phyloP scores from a whole-genome alignment of 1,140 invertebrate genomes.

The Cecropterus lyciades region DNA sequence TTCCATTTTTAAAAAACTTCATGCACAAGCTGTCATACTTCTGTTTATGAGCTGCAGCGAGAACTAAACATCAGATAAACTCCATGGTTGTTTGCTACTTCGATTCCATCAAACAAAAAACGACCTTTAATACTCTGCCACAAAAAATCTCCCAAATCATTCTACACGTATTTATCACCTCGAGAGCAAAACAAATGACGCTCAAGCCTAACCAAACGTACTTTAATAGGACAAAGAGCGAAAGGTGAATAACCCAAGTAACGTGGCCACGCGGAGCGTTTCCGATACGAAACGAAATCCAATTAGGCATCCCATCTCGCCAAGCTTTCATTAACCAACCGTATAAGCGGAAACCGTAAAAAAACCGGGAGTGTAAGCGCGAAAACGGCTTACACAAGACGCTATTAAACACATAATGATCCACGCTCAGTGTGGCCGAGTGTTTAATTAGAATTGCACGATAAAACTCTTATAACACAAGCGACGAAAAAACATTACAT shows the following conservation, averaged over 20 bases:
- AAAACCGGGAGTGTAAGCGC: slow-evolving; percentile 45
- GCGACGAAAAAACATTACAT: slow-evolving; percentile 24
- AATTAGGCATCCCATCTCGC: slow-evolving; percentile 68
- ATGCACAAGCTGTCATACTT: too few relatives aligned
- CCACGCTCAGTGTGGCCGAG: slow-evolving; percentile 40
- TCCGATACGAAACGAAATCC: slow-evolving; percentile 72
- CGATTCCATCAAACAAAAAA: too few relatives aligned
- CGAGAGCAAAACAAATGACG: not conserved
- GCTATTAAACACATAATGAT: slow-evolving; percentile 58
- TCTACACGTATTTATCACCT: not conserved
- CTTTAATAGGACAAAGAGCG: slow-evolving; percentile 32
- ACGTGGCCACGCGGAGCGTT: slow-evolving; percentile 51
- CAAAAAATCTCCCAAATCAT: not conserved
- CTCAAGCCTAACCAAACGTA: not conserved
- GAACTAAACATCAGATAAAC: too few relatives aligned
- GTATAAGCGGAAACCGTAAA: slow-evolving; percentile 65
- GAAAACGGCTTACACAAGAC: slow-evolving; percentile 55
- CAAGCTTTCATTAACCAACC: slow-evolving; percentile 62
- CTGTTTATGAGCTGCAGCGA: too few relatives aligned
- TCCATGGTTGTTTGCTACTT: too few relatives aligned
- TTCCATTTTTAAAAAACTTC: too few relatives aligned
- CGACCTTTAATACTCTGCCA: not conserved
- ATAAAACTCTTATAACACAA: slow-evolving; percentile 45
- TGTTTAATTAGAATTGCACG: slow-evolving; percentile 52
- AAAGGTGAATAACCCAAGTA: slow-evolving; percentile 54